phyloP scores from a whole-genome alignment of 64 coral and sea anemone genomes.

The Dendronephthya gigantea region DNA sequence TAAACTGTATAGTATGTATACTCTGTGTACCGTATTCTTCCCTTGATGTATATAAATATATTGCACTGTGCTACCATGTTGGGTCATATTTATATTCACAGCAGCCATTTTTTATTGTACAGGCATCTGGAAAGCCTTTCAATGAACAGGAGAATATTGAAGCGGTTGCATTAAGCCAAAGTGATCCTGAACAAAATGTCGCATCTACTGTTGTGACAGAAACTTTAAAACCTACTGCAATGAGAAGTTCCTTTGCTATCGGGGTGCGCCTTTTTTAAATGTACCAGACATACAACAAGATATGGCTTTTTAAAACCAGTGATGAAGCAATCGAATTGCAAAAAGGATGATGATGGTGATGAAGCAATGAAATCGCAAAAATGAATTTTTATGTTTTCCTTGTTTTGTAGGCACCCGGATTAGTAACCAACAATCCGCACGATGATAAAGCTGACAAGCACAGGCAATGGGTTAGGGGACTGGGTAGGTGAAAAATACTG shows the following conservation, averaged over 20 bases:
- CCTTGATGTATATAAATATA: no score
- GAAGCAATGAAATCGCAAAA: no score
- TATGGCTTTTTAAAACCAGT: background rate
- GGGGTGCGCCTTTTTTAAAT: background rate
- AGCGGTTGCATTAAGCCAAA: background rate
- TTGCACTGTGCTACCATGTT: no score
- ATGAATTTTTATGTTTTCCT: background rate
- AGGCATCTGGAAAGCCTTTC: background rate
- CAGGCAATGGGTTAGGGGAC: background rate
- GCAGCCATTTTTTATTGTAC: background rate
- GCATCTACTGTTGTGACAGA: background rate
- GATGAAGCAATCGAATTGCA: no score
- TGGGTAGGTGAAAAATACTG: background rate
- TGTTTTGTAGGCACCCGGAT: background rate
- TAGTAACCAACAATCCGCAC: background rate
- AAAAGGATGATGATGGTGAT: no score
- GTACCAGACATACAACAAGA: background rate
- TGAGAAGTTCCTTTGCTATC: constrained; percentile 8
- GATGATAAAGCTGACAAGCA: background rate
- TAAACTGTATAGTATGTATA: no score
- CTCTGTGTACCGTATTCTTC: no score
- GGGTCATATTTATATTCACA: no score
- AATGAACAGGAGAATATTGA: background rate
- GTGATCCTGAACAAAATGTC: background rate
- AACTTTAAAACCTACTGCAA: background rate